Evolutionary conservation across 2,888 invertebrate species (phyloP).

Genomic region (Clusia tigrina): DNA sequence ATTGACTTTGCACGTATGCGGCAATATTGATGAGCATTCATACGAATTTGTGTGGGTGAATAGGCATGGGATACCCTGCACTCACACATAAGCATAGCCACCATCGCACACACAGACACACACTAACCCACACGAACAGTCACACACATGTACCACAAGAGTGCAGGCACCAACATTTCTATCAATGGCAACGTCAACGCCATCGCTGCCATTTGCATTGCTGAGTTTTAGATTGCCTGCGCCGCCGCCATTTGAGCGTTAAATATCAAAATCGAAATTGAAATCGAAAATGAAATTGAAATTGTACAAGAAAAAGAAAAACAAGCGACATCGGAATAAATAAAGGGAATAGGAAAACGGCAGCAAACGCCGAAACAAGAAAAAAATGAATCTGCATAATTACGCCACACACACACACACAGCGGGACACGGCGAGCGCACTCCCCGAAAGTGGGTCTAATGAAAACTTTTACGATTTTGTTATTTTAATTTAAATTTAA

Average conservation of each 20-base stretch:
- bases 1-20: background rate
- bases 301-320: constrained; percentile 13
- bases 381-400: no score
- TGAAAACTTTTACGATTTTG: no score
- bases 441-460: no score
- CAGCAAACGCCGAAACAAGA: no score
- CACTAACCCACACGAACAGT: background rate
- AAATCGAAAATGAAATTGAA: constrained; percentile 29
- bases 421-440: no score
- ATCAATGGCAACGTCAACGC: background rate
- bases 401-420: no score
- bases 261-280: constrained; percentile 28
- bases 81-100: no score
- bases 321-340: background rate
- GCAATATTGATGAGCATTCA: constrained; percentile 1
- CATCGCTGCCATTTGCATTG: constrained; percentile 11
- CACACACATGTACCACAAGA: no score
- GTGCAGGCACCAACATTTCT: background rate
- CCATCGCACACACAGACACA: no score
- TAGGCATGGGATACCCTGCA: background rate
- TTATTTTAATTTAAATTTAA: no score
- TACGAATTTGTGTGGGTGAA: background rate
- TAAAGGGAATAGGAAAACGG: no score
- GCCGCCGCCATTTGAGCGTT: constrained; percentile 21
- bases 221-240: no score